phyloP scores from a whole-genome alignment of 64 coral and sea anemone species.

The Trachythela sp. region DNA sequence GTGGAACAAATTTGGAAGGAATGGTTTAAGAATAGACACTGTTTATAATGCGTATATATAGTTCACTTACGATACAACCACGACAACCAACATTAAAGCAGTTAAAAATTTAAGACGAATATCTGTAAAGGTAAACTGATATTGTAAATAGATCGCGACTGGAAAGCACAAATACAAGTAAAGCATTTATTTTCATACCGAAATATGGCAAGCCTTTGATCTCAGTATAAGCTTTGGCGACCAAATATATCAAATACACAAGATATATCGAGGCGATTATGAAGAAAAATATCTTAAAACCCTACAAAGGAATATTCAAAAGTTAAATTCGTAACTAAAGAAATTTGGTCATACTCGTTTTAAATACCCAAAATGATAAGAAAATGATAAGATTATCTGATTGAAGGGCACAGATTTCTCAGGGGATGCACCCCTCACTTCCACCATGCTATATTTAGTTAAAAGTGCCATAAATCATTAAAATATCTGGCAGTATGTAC shows the following conservation, averaged over 20 bases:
- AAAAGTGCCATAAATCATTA: no score
- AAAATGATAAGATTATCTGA: no score
- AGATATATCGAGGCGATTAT: slow-evolving; percentile 79
- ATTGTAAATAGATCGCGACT: no score
- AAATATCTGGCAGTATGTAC: no score
- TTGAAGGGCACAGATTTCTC: no score
- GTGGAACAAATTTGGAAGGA: no score
- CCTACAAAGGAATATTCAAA: slow-evolving; percentile 35
- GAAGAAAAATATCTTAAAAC: slow-evolving; percentile 98
- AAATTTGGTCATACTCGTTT: no score
- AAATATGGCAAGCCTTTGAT: slow-evolving; percentile 89
- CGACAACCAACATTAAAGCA: slow-evolving; percentile 86
- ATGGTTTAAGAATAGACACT: no score
- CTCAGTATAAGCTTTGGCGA: slow-evolving; percentile 88
- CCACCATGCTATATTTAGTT: no score
- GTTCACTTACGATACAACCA: slow-evolving; percentile 43
- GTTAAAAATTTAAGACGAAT: slow-evolving; percentile 93
- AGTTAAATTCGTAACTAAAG: not conserved
- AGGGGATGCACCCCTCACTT: no score
- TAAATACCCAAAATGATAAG: no score
- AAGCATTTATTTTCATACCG: slow-evolving; percentile 32
- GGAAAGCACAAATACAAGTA: not conserved
- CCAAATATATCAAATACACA: slow-evolving; percentile 79
- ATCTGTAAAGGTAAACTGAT: slow-evolving; percentile 50
- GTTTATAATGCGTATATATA: not conserved